These are phyloP conservation scores for Macaria notata DNA, from an alignment of 2,888 invertebrate species.

Conservation along the genomic window DNA sequence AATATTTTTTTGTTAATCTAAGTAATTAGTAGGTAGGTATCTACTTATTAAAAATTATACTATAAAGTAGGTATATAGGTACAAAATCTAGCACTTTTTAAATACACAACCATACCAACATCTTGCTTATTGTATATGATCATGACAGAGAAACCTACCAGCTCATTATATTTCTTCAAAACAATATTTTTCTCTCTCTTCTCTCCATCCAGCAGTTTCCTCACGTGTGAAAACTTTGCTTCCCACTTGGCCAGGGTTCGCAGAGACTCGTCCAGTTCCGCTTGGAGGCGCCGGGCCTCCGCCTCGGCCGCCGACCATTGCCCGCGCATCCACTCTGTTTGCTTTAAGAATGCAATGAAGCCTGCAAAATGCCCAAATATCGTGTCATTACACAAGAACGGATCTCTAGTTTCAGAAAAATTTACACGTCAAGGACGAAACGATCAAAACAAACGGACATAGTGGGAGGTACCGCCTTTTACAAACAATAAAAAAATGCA, in stretches of 20 bases:
- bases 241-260: conserved; percentile 89
- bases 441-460: neutral
- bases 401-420: neutral
- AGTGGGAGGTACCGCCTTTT: neutral
- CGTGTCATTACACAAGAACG: neutral
- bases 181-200: conserved; percentile 86
- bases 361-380: conserved; percentile 67
- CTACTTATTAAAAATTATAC: too few species aligned
- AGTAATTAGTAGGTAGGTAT: too few species aligned
- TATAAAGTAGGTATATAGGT: too few species aligned
- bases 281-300: conserved; percentile 88
- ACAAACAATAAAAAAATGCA: neutral
- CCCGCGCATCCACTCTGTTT: conserved; percentile 86
- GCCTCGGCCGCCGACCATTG: conserved; percentile 87
- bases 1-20: too few species aligned
- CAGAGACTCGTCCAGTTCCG: conserved; percentile 86
- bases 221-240: conserved; percentile 90
- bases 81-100: too few species aligned
- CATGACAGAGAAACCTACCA: conserved; percentile 73
- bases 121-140: too few species aligned
- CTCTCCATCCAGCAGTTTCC: conserved; percentile 91
- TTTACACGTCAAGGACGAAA: neutral
- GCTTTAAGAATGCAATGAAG: conserved; percentile 87
- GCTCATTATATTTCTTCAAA: conserved; percentile 87
- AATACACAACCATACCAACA: too few species aligned